Base-by-base conservation (phyloP, 2,113 vertebrate species). In the Brachyhypopomus occidentalis region DNA sequence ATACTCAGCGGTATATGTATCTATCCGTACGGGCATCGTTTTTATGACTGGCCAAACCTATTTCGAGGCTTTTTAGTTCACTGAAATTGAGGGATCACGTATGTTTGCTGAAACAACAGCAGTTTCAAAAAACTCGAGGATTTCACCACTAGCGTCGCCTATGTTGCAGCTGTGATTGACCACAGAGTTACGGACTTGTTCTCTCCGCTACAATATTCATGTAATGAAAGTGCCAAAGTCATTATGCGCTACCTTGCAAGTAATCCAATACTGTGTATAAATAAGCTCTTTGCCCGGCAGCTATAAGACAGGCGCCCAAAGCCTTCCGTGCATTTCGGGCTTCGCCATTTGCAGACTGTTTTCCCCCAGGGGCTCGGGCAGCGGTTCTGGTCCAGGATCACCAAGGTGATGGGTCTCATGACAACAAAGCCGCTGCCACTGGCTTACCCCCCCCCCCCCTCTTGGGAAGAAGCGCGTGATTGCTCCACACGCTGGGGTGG, bases 401-500 rank as follows among this genome's bases (percentile, higher is more conserved):
- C 90, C 86, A 86, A 82, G 90, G 90, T 80, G 87, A 90, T 75
- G 60, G 86, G 72, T 86, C 81, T 71, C 90, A 83, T 88, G 86
- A 84, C 83, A 90, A 89, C 87, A 22, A 84, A 41, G 82, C 64
- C 4, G 36, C 82, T 90, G 82, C 83, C 83, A 84, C 83, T 82
- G 83, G 82, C 88, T 85, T 78, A 78, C 64, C 41, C 66, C 82
- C 60, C 55, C 38, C 23, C 5, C 63, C 83, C 87, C 89, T 89
- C 90, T 85, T 87, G 85, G 84, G 91, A 90, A 89, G 89, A 88
- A 90, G 92, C 89, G 85, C 89, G 90, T 92, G 92, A 92, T 94
- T 93, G 92, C 86, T 88, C 87, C 92, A 88, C 86, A 85, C 90
- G 56, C 48, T 80, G 69, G 27, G 73, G 34, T 76, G 73, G 86